Base-by-base conservation (phyloP, 1,140 invertebrate genomes). In the Andricus grossulariae region DNA sequence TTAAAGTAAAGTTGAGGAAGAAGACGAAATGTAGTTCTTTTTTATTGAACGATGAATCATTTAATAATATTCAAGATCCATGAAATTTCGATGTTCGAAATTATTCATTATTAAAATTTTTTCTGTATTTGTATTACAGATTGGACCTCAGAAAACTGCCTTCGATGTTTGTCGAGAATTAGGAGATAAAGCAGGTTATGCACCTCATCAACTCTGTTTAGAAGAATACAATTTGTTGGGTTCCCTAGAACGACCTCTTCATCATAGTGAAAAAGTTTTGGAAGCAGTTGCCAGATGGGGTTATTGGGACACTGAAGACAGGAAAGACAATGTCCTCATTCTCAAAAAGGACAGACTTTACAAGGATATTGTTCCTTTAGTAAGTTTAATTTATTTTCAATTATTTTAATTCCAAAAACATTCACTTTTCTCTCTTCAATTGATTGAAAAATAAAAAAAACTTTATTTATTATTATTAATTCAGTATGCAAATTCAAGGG, bases 301-400 rank as follows among this genome's bases (percentile, higher is more conserved):
- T 0, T 95, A 96, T 79, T 98, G 97, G 97, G 94, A 96, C 57
- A 94, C 96, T 70, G 92, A 93, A 5, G 96, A 97, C 88, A 92
- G 96, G 18, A 96, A 95, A 87, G 93, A 97, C 81, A 97, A 97
- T 85, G 94, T 95, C 83, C 90, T 98, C 15, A 90, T 97, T n/a
- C 88, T 97, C 10, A 94, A 91, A 74, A 88, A 89, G 19, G 93
- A 93, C 79, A 88, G 86, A 6, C 55, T 94, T 2, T 93, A 93
- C 77, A 91, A 90, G 50, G 90, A 93, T 73, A 89, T 94, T 55
- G 72, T 91, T 55, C 90, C 91, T 54, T 84, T 93, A 82, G 93
- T 93, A 85, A 90, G 83, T 84, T 18, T 73, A 70, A 49, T 45
- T 11, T 45, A 76, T 72, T 45, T 54, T 25, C 32, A 19, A 16